phyloP scores from a whole-genome alignment of 2,888 invertebrate species.

The Boloria euphrosyne region DNA sequence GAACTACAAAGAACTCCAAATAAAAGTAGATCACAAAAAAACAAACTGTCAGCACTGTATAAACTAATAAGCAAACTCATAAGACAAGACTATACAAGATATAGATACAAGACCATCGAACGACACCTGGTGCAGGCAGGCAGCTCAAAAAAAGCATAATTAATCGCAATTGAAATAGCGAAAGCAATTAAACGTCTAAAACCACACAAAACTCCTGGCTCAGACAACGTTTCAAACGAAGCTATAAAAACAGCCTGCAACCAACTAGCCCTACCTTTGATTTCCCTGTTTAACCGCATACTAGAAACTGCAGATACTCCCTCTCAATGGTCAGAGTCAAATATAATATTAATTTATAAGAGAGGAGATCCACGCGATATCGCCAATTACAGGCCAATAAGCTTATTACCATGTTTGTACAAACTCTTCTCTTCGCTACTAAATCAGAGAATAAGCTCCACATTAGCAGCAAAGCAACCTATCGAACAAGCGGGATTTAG shows the following conservation, averaged over 20 bases:
- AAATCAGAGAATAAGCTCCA: not conserved
- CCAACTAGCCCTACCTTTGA: not conserved
- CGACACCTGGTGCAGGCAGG: too few relatives aligned
- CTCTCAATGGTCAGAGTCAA: not conserved
- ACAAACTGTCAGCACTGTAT: too few relatives aligned
- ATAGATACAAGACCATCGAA: too few relatives aligned
- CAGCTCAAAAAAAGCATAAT: too few relatives aligned
- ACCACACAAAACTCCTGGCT: slow-evolving; percentile 4
- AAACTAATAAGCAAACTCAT: too few relatives aligned
- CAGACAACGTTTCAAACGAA: slow-evolving; percentile 5
- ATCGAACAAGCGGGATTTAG: not conserved
- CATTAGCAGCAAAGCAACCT: not conserved
- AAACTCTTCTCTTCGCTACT: not conserved
- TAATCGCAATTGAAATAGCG: too few relatives aligned
- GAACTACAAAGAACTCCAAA: not conserved
- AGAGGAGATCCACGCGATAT: slow-evolving; percentile 5
- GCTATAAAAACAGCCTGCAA: not conserved
- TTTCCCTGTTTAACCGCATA: not conserved
- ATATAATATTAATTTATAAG: not conserved
- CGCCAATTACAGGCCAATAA: slow-evolving; percentile 9
- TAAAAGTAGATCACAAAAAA: too few relatives aligned
- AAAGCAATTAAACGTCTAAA: too few relatives aligned
- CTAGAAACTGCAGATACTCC: not conserved
- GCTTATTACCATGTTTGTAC: not conserved
- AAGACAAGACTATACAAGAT: too few relatives aligned